Base-by-base conservation (phyloP, 2,113 vertebrate genomes). In the Ardeotis arabs region DNA sequence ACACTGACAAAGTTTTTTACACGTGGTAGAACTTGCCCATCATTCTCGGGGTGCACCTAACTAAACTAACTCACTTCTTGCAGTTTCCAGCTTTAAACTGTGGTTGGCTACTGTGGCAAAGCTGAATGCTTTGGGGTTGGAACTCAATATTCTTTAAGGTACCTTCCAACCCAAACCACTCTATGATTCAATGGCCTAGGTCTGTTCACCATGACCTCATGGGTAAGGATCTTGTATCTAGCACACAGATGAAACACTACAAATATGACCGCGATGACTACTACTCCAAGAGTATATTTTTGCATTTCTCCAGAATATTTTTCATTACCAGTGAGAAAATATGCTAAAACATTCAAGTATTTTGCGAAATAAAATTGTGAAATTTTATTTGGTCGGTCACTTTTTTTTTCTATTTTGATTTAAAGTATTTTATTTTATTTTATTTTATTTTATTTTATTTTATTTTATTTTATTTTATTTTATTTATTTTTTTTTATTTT, bases 131-230 rank as follows among this genome's bases (percentile, higher is more conserved):
- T 49, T 35, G 25, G 15, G 5, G 9, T 18, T 74, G 27, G 41
- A 44, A 62, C 28, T 27, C 37, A 24, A 7, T 12, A 41, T 13
- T 33, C 6, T 44, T 33, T 22, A 47, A 47, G 29, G 39, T 25
- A 7, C 11, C 4, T 77, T 66, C 59, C 39, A 64, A 8, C 4
- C 10, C 49, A 66, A 47, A 17, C 9, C 4, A 5, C 37, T 33
- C 2, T 10, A 16, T n/a, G 58, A 23, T 23, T 22, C 39, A 39
- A 7, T 9, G 24, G 28, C 37, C 47, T 53, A 52, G 14, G 27
- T 29, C 39, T 15, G 0, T 25, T 35, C 35, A 31, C 18, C 1
- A 1, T 53, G 8, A 28, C 7, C 45, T 47, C 1, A 0, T 3
- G 29, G 35, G 11, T 31, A 25, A 37, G 2, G 0, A 2, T 15